Base-by-base conservation (phyloP, 2,113 vertebrate species). In the Ictalurus furcatus region DNA sequence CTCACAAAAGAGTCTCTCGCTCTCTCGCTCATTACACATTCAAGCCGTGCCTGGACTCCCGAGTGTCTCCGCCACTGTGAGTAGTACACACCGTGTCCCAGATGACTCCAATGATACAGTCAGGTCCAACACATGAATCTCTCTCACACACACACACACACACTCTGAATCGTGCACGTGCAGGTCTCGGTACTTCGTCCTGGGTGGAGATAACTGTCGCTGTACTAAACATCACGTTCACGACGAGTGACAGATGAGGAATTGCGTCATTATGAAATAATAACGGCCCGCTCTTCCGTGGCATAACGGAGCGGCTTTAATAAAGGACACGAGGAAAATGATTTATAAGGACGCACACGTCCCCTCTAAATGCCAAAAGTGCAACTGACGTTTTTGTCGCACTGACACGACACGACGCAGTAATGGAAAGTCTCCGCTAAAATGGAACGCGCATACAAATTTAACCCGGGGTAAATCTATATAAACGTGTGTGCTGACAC, bases 51-150 rank as follows among this genome's bases (percentile, higher is more conserved):
- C 63, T 7, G 23, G n/a, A 65, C 34, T 88, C 19, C 61, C 14
- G n/a, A 37, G 48, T 54, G 79, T 9, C 11, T 87, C 59, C 34
- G 21, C n/a, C 76, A 65, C 86, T 87, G 76, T 54, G 40, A 80
- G 21, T 52, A 16, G 19, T 19, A 28, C 87, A 73, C 65, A 52
- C 30, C 16, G 23, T 52, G 48, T 54, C 48, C 65, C 63, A 88
- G 63, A 88, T 88, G 52, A 67, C 87, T 82, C 30, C 17, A 9
- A 54, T 58, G 87, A 88, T 83, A 83, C 65, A 67, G 76, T 81
- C 59, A 9, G 48, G n/a, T 34, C 30, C 76, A 65, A n/a, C 25
- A 58, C 34, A 13, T 14, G 34, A 61, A 11, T 73, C 30, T 34
- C 30, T 19, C 69, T 37, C 73, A 11, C 73, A 23, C 73, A 40